These are phyloP conservation scores for Pollachius pollachius DNA, from an alignment of 2,113 vertebrate genomes.

Conservation along the genomic window DNA sequence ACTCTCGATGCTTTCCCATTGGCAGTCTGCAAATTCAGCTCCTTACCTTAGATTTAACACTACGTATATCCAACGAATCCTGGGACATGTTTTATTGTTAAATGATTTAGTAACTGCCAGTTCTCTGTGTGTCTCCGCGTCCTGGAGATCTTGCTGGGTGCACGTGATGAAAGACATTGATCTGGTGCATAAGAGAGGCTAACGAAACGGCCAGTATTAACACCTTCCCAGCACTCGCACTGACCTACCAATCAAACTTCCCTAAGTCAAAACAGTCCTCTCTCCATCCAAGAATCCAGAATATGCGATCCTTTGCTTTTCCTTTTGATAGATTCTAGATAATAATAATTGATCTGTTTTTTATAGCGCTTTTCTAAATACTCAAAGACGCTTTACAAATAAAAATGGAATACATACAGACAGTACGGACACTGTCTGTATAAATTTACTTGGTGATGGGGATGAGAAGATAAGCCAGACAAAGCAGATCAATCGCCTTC, in stretches of 20 bases:
- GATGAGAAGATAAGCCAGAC: too few species aligned
- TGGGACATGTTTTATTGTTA: too few species aligned
- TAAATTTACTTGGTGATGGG: too few species aligned
- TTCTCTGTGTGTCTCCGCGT: slow-evolving; percentile 32
- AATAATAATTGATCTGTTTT: too few species aligned
- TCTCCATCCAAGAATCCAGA: slow-evolving; percentile 20
- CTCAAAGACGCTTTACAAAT: too few species aligned
- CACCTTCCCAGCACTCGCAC: slow-evolving; percentile 5
- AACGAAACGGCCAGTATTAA: slow-evolving; percentile 13
- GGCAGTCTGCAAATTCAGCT: too few species aligned
- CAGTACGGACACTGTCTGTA: too few species aligned
- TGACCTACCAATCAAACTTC: slow-evolving; percentile 24
- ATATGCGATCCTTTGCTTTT: background rate
- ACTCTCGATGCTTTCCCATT: too few species aligned
- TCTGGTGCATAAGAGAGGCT: slow-evolving; percentile 16
- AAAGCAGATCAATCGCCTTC: slow-evolving; percentile 14
- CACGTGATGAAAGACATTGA: background rate
- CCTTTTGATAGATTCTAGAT: slow-evolving; percentile 3
- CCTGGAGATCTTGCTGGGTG: background rate
- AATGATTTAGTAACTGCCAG: background rate
- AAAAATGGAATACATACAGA: too few species aligned
- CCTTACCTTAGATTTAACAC: too few species aligned
- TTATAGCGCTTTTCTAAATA: too few species aligned
- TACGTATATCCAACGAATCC: too few species aligned
- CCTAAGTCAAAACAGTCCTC: background rate